phyloP scores from a whole-genome alignment of 2,888 invertebrate genomes.

The Brenthis ino region DNA sequence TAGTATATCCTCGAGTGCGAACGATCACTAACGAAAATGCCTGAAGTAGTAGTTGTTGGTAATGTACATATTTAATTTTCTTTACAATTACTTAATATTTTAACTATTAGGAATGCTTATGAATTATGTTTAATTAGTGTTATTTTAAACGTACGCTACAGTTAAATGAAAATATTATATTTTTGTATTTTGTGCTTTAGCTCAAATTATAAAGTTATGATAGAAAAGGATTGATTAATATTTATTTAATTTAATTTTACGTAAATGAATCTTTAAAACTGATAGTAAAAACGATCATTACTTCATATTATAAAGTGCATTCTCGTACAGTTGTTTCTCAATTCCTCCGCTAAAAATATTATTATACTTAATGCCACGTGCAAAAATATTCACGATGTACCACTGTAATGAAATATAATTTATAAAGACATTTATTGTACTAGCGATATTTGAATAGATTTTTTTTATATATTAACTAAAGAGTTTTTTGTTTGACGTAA shows the following conservation, averaged over 20 bases:
- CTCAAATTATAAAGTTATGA: too few relatives aligned
- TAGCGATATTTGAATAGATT: not conserved
- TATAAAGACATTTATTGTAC: not conserved
- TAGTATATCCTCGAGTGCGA: slow-evolving; percentile 43
- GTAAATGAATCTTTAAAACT: not conserved
- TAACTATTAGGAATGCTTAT: not conserved
- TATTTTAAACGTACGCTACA: too few relatives aligned
- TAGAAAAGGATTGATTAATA: too few relatives aligned
- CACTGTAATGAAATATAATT: not conserved
- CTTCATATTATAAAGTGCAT: not conserved
- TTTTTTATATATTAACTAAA: not conserved
- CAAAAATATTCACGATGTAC: not conserved
- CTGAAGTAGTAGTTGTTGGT: slow-evolving; percentile 69
- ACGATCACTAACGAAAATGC: slow-evolving; percentile 63
- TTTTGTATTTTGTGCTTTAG: too few relatives aligned
- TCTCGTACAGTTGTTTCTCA: not conserved
- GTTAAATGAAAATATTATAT: too few relatives aligned
- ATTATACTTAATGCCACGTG: not conserved
- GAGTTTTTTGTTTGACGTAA: slow-evolving; percentile 65
- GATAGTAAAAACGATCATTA: not conserved
- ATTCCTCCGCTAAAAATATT: not conserved
- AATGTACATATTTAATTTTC: slow-evolving; percentile 47
- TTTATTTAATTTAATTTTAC: too few relatives aligned
- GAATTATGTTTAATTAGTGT: too few relatives aligned
- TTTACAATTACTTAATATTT: slow-evolving; percentile 7